phyloP scores from a whole-genome alignment of 1,140 invertebrate genomes.

The Battus philenor region DNA sequence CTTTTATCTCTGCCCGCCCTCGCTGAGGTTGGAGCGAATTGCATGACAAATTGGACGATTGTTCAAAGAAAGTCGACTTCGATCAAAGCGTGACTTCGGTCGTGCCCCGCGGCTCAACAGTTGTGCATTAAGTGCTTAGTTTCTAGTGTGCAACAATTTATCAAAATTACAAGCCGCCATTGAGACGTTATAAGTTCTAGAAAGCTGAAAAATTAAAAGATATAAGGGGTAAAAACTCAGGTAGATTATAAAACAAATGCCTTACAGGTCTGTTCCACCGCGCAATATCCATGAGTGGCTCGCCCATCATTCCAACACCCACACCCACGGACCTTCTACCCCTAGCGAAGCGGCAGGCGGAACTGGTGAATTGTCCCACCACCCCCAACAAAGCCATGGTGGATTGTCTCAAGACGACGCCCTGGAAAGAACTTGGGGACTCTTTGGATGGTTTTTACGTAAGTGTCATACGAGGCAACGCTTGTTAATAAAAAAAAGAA shows the following conservation, averaged over 20 bases:
- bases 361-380: slow-evolving; percentile 80
- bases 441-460: slow-evolving; percentile 75
- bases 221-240: not conserved
- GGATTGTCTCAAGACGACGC: slow-evolving; percentile 78
- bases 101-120: no score
- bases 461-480: no score
- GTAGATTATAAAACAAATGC: not conserved
- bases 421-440: slow-evolving; percentile 73
- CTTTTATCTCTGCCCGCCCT: no score
- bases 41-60: no score
- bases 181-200: no score
- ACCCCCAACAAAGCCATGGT: slow-evolving; percentile 77
- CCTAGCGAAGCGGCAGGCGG: slow-evolving; percentile 82
- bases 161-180: no score
- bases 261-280: slow-evolving; percentile 81
- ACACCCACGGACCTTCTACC: slow-evolving; percentile 76
- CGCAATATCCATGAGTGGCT: slow-evolving; percentile 82
- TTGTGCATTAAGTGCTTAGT: no score
- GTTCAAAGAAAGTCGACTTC: no score
- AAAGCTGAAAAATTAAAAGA: not conserved
- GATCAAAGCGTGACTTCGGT: no score
- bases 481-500: no score
- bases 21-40: no score
- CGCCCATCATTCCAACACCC: slow-evolving; percentile 63
- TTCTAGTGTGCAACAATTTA: no score